Conservation (phyloP, 2,888 invertebrate species). For the Epistrophella euchroma region DNA sequence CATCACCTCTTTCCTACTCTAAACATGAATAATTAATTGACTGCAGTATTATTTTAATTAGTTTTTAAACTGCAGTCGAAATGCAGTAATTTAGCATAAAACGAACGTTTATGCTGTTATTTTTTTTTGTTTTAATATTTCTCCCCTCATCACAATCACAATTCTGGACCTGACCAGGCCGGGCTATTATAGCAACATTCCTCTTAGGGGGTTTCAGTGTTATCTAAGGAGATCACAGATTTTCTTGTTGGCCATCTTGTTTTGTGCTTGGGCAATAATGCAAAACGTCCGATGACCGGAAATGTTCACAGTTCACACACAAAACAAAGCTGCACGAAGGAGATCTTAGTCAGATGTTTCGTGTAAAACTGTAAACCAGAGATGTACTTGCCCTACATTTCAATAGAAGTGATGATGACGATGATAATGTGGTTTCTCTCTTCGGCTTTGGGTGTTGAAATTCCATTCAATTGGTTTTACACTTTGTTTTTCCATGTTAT, state of each 20-base stretch:
- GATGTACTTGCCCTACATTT: constrained; percentile 73
- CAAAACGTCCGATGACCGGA: constrained; percentile 66
- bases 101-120: constrained; percentile 56
- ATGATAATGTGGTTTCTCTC: constrained; percentile 54
- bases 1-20: constrained; percentile 48
- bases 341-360: constrained; percentile 44
- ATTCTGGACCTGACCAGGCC: neutral
- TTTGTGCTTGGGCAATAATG: constrained; percentile 56
- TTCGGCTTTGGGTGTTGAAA: constrained; percentile 64
- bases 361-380: constrained; percentile 47
- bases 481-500: constrained; percentile 52
- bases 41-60: constrained; percentile 85
- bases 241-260: constrained; percentile 28
- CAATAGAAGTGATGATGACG: constrained; percentile 48
- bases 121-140: constrained; percentile 29
- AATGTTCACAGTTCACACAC: constrained; percentile 41
- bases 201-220: constrained; percentile 6
- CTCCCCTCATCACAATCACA: constrained; percentile 13
- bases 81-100: constrained; percentile 76
- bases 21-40: constrained; percentile 84
- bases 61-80: constrained; percentile 82
- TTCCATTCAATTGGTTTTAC: constrained; percentile 64
- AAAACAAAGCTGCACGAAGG: constrained; percentile 16
- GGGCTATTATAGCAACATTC: constrained; percentile 10
- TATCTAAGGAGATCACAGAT: constrained; percentile 69